Evolutionary conservation across 2,888 invertebrate genomes (phyloP).

Genomic region (Oxycera nigricornis): DNA sequence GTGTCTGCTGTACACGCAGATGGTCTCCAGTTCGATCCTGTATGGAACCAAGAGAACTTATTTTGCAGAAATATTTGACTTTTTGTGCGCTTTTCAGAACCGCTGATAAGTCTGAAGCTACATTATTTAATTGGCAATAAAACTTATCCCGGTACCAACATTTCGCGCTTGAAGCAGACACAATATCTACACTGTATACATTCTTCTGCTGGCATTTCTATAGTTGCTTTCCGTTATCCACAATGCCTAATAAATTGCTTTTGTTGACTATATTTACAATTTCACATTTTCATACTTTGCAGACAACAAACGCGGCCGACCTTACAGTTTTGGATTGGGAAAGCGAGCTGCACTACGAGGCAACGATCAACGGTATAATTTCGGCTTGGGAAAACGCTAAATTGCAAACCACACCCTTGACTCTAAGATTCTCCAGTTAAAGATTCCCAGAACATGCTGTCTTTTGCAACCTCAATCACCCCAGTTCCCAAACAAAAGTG

Average conservation of each 20-base stretch:
- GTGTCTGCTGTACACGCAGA: constrained; percentile 64
- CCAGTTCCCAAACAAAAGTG: background rate
- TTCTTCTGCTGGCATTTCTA: too few relatives aligned
- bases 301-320: constrained; percentile 66
- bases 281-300: constrained; percentile 2
- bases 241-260: too few relatives aligned
- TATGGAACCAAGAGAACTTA: constrained; percentile 60
- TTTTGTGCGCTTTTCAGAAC: background rate
- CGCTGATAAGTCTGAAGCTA: background rate
- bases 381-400: constrained; percentile 67
- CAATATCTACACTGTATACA: too few relatives aligned
- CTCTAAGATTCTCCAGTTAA: background rate
- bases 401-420: background rate
- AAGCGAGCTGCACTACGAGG: constrained; percentile 63
- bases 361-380: constrained; percentile 62
- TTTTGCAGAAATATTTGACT: background rate
- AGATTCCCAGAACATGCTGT: background rate
- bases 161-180: background rate
- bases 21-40: constrained; percentile 64
- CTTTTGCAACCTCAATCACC: constrained; percentile 18
- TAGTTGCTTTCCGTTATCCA: too few relatives aligned
- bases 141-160: background rate
- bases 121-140: background rate
- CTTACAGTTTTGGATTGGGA: constrained; percentile 73
- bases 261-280: too few relatives aligned